Base-by-base conservation (phyloP, 2,113 vertebrate genomes). In the Tautogolabrus adspersus region DNA sequence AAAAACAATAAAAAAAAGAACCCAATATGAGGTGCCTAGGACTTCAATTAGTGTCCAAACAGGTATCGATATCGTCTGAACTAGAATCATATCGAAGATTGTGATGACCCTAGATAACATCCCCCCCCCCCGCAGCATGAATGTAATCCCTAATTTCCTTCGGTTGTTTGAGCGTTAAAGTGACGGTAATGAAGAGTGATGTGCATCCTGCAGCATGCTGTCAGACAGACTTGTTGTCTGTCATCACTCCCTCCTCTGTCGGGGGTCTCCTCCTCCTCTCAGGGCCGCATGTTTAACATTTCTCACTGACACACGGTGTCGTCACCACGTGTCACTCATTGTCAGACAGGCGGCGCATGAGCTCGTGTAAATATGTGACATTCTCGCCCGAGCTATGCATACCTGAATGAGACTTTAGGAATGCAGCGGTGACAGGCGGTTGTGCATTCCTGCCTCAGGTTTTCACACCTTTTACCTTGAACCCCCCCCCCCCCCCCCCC, bases 251-350 rank as follows among this genome's bases (percentile, higher is more conserved):
- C 40, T 44, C 10, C 34, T 42, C 44, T 2, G 40, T 78, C 46
- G 44, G 12, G 0, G 46, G 21, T 23, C 64, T 47, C 0, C 19
- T 72, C 49, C 52, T 74, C 59, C 52, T 37, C 71, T 30, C 56
- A 44, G 46, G 38, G 38, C 37, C 56, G n/a, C 82, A 81, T 87
- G 21, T 57, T 68, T 83, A n/a, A 72, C 73, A 86, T 89, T 59
- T 66, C 68, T 76, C 4, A 5, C 19, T 21, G 46, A 82, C 79
- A 68, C 55, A 21, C 9, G 1, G 18, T 52, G 79, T 66, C 37
- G 52, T 70, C 52, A 70, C 15, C 34, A 10, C 0, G 8, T 15
- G 44, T 11, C 40, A 1, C 52, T 1, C 3, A 5, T 47, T 55
- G 65, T 69, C n/a, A 44, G 34, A 10, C 60, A 38, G 46, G 22